Percentiles rank a stretch among this genome's conserved stretches.
phyloP scores from a whole-genome alignment of 1,140 invertebrate genomes.

The Luehdorfia chinensis region DNA sequence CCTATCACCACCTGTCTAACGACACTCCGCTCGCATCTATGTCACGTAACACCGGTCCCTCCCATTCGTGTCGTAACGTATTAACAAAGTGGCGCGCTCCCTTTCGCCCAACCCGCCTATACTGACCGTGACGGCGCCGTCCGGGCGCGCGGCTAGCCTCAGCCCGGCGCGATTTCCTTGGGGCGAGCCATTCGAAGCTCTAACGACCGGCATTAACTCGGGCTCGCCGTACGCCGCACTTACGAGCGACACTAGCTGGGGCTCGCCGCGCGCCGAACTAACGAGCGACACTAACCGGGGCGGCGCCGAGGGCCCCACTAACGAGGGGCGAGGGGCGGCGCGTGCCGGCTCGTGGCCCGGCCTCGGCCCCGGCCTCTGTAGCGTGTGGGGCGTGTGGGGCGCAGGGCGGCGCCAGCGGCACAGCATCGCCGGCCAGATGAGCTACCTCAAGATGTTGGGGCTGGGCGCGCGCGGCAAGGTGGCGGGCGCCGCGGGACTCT shows the following conservation, averaged over 20 bases:
- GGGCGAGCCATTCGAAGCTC: too few species aligned
- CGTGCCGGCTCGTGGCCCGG: conserved; percentile 34
- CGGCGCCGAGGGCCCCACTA: conserved; percentile 20
- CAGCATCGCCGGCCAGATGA: conserved; percentile 95
- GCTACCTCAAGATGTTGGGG: conserved; percentile 92
- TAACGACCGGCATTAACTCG: too few species aligned
- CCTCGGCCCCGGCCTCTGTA: conserved; percentile 45
- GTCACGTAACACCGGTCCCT: conserved; percentile 31
- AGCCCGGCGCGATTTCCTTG: too few species aligned
- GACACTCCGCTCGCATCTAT: conserved; percentile 41
- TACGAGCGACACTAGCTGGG: too few species aligned
- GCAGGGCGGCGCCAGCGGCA: conserved; percentile 89
- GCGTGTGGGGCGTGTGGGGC: conserved; percentile 78
- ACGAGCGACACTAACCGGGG: conserved; percentile 26
- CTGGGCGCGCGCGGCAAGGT: conserved; percentile 84
- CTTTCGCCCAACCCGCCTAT: conserved; percentile 19
- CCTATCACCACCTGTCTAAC: conserved; percentile 47
- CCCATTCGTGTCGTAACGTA: conserved; percentile 22
- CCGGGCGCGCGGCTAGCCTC: conserved; percentile 18
- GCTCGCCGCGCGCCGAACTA: conserved; percentile 7
- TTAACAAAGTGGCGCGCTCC: conserved; percentile 13
- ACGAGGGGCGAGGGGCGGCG: conserved; percentile 25
- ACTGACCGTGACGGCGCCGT: conserved; percentile 27
- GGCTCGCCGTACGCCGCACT: too few species aligned
- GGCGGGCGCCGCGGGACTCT: conserved; percentile 85